Base-by-base conservation (phyloP, 2,888 invertebrate species). In the Autographa gamma region DNA sequence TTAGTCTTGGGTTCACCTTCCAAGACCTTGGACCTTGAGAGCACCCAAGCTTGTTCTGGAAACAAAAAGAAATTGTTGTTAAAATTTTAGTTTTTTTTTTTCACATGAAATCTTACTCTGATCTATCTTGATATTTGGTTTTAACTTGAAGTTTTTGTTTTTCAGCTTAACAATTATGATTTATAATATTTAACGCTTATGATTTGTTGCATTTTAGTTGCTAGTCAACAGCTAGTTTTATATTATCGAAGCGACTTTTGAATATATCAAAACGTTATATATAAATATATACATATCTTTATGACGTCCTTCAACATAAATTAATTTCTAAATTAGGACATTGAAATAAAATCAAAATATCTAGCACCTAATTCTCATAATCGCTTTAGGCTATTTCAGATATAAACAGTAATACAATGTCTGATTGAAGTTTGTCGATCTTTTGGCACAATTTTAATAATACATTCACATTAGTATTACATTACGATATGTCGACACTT, bases 21-120 rank as follows among this genome's bases (percentile, higher is more conserved):
- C 56, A 94, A 82, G 6, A 81, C 88, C 88, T 92, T 92, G 63
- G 83, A 85, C 60, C 94, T 89, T 38, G 94, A 90, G 2, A 94
- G 87, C 38, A 95, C 81, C 95, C 95, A 95, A 18, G 88, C 83
- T 63, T 86, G 88, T 32, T 92, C 95, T 95, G 89, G 25, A 31
- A 88, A 83, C 2, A 75, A 31, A 63, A 69, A 11, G 9, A 63
- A 71, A 78, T 18, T 16, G 3, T 56, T 19, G 13, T 13, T 56
- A 54, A 16, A 43, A 56, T 19, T 19, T 11, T 8, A 19, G 19
- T 2, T 19, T 11, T 19, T 11, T 2, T n/a, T 3, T 25, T 25
- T 25, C 25, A 25, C 25, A 25, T 1, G 25, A 25, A 25, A 25
- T 25, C 25, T 25, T 25, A 25, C 3, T 25, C 25, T 25, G n/a